Evolutionary conservation across 2,888 invertebrate species (phyloP).

Genomic region (Lapara coniferarum): DNA sequence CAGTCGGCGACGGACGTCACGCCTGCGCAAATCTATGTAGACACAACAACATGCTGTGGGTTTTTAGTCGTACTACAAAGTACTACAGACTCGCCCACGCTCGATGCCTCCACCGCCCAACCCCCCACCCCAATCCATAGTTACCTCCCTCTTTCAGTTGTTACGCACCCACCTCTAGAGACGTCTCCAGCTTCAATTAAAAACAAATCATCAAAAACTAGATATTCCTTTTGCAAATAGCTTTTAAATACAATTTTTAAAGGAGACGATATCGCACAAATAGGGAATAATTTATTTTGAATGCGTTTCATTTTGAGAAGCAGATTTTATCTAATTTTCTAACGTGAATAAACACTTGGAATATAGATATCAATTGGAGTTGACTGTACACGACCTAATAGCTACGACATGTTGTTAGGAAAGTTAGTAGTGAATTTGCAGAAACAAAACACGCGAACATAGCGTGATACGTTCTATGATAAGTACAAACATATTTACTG

Average conservation of each 20-base stretch:
- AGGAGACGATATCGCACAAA: constrained; percentile 2
- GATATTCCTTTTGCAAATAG: constrained; percentile 35
- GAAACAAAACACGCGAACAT: constrained; percentile 36
- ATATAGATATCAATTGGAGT: neutral
- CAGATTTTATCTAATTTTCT: neutral
- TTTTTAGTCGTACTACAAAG: constrained; percentile 74
- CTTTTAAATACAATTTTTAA: constrained; percentile 28
- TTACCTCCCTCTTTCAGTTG: constrained; percentile 54
- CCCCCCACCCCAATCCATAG: constrained; percentile 36
- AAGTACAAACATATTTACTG: constrained; percentile 15
- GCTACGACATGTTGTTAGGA: constrained; percentile 32
- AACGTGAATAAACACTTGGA: neutral
- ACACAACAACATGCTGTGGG: constrained; percentile 76
- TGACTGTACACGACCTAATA: neutral
- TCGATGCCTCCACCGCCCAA: constrained; percentile 46
- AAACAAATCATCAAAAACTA: constrained; percentile 54
- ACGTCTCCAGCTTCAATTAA: constrained; percentile 46
- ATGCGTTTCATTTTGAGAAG: neutral
- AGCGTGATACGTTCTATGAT: neutral
- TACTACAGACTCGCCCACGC: constrained; percentile 84
- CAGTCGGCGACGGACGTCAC: constrained; percentile 51
- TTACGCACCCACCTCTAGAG: constrained; percentile 58
- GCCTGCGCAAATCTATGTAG: constrained; percentile 75
- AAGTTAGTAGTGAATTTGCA: constrained; percentile 37
- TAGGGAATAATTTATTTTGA: constrained; percentile 5